These are phyloP conservation scores for Mustelus asterias DNA, from an alignment of 2,113 vertebrate genomes.

Conservation along the genomic window DNA sequence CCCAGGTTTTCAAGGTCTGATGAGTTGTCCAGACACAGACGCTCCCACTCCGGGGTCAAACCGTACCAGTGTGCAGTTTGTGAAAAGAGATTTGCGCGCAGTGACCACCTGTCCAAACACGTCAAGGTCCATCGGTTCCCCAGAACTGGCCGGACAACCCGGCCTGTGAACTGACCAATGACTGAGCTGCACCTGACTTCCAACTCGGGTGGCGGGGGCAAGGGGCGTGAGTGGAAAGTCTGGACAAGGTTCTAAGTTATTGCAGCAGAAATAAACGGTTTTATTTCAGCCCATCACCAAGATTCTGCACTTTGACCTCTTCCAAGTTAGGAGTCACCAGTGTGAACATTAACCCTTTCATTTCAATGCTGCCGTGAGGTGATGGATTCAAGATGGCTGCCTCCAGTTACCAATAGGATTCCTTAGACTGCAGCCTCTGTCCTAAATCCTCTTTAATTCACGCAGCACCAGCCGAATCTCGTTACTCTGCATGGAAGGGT, in stretches of 20 bases:
- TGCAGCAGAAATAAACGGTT: no score
- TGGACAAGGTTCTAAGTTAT: neutral
- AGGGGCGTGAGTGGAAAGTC: no score
- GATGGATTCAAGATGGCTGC: neutral
- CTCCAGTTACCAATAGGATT: neutral
- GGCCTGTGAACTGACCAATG: slow-evolving; percentile 72
- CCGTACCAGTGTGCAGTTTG: slow-evolving; percentile 94
- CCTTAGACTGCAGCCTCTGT: no score
- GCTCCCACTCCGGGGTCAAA: slow-evolving; percentile 94
- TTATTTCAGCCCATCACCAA: neutral
- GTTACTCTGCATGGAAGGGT: neutral
- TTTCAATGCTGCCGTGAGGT: neutral
- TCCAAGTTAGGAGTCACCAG: no score
- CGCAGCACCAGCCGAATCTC: neutral
- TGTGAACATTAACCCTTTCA: neutral
- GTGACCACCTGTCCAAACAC: slow-evolving; percentile 98
- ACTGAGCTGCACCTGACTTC: neutral
- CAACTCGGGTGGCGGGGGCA: neutral
- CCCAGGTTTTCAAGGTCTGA: slow-evolving; percentile 91
- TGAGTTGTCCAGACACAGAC: slow-evolving; percentile 88
- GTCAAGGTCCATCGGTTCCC: slow-evolving; percentile 98
- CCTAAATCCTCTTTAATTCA: no score
- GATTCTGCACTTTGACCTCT: neutral
- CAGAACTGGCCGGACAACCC: slow-evolving; percentile 78
- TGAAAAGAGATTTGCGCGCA: slow-evolving; percentile 96